phyloP scores from a whole-genome alignment of 53 echinoderm and acorn worm species.

The Echinarachnius parma region DNA sequence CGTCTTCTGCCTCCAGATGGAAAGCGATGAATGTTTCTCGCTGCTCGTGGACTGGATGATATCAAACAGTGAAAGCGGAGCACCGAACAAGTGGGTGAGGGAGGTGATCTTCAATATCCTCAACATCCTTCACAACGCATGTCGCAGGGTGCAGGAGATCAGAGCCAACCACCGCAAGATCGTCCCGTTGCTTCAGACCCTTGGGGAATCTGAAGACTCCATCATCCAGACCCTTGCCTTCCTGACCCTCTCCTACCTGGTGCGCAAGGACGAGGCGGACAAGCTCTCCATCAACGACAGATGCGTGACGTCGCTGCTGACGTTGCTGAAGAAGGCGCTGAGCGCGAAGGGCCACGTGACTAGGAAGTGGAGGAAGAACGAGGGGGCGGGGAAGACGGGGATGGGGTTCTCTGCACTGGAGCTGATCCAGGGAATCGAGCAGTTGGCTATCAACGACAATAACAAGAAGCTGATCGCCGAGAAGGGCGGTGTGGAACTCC shows the following conservation, averaged over 20 bases:
- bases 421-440: slow-evolving; percentile 2
- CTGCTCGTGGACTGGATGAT: slow-evolving; percentile 17
- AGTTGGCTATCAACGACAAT: slow-evolving; percentile 27
- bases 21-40: background rate
- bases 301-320: slow-evolving; percentile 9
- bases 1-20: slow-evolving; percentile 1
- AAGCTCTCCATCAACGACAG: slow-evolving; percentile 10
- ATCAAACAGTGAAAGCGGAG: background rate
- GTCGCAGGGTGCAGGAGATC: background rate
- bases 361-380: no score
- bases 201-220: background rate
- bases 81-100: slow-evolving; percentile 12
- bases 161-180: background rate
- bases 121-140: slow-evolving; percentile 23
- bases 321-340: slow-evolving; percentile 1
- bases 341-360: no score
- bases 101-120: slow-evolving; percentile 8
- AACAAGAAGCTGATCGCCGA: slow-evolving; percentile 4
- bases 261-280: slow-evolving; percentile 23
- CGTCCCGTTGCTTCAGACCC: slow-evolving; percentile 10
- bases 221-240: slow-evolving; percentile 10
- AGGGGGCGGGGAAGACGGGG: background rate
- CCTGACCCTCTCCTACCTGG: slow-evolving; percentile 27
- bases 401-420: background rate
- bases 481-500: slow-evolving; percentile 1